phyloP scores from a whole-genome alignment of 2,797 vertebrate genomes.

The Sebastiscus albofasciatus region DNA sequence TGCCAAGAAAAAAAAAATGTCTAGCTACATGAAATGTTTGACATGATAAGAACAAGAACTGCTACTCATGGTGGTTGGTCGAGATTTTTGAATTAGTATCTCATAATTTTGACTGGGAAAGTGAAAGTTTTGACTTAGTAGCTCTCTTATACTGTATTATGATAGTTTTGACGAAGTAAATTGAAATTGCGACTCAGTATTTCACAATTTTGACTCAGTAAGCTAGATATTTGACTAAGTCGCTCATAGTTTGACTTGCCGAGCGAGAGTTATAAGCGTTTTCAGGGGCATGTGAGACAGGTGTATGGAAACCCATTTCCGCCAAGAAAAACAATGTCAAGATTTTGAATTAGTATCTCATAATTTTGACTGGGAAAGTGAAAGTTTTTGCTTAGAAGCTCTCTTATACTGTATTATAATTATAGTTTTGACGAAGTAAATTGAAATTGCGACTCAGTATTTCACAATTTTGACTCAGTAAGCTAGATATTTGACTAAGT shows the following conservation, averaged over 20 bases:
- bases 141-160: not conserved
- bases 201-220: not conserved
- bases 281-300: not conserved
- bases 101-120: not conserved
- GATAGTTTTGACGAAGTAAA: not conserved
- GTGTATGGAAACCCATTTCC: not conserved
- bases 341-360: not conserved
- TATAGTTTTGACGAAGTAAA: not conserved
- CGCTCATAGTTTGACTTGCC: not conserved
- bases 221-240: not conserved
- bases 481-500: not conserved
- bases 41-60: not conserved
- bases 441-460: not conserved
- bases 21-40: not conserved
- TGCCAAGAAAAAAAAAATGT: not conserved
- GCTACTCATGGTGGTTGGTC: too few relatives aligned
- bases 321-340: not conserved
- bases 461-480: not conserved
- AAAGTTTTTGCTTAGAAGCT: not conserved
- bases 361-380: not conserved
- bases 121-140: not conserved
- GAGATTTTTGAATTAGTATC: too few relatives aligned
- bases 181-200: not conserved
- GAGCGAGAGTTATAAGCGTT: too few relatives aligned
- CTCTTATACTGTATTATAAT: not conserved